Evolutionary conservation across 2,888 invertebrate genomes (phyloP), one percentile per base, ranked within the genome.

Genomic region (Drosophila mimica): DNA sequence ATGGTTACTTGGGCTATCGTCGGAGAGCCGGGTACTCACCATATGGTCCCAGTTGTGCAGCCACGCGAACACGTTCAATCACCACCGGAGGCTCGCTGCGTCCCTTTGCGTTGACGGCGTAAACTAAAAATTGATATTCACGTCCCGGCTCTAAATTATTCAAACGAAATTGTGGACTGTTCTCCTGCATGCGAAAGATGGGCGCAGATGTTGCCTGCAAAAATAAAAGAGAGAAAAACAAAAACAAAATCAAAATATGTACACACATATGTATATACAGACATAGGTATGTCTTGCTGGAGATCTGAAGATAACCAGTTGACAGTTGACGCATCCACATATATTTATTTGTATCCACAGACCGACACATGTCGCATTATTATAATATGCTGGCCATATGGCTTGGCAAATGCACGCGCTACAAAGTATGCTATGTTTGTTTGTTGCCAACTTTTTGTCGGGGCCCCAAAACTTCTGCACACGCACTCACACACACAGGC

Each of bases 81-180:
- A 96, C 95, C 66, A 96, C 96, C 3, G 97, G 96, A 60, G 95
- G 96, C 65, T 94, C 94, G 76, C 97, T 97, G 79, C 96, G 94
- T 70, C 97, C 97, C 90, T 96, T 95, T 9, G 96, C 96, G 83
- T 97, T 98, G 82, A 96, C 96, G 28, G 97, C 96, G 92, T 96
- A 97, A 36, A 97, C 96, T 76, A 95, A 94, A 78, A 97, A 94
- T 90, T 96, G 96, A 93, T 97, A 98, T 90, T 95, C 95, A 81
- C 95, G 95, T 60, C 96, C 97, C 25, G 97, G 96, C 68, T 96
- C 95, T 70, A 98, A 94, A 79, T 95, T 95, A 90, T 95, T 96
- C 67, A 97, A 94, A 54, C 95, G 94, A 89, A 97, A 97, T 82
- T 95, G 95, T 1, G 97, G 97, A 71, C 94, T 94, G 76, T 94